Percentiles rank a stretch among this genome's conserved stretches.
phyloP scores from a whole-genome alignment of 2,888 invertebrate species.

The Amphipoea oculea region DNA sequence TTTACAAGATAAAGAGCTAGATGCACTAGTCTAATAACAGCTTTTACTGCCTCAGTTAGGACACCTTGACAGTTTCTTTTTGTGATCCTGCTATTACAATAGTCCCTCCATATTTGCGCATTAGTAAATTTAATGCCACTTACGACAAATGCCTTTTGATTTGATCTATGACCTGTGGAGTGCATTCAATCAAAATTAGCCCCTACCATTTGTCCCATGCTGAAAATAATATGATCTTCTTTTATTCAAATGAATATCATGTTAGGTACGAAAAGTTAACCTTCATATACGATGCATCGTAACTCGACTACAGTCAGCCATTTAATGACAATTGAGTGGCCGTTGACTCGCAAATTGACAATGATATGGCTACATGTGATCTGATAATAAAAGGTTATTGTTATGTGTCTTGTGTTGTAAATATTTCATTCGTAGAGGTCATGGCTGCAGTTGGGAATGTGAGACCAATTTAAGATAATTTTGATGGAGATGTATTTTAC shows the following conservation, averaged over 20 bases:
- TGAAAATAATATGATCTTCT: conserved; percentile 7
- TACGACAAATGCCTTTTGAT: background rate
- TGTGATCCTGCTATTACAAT: background rate
- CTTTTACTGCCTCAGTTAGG: background rate
- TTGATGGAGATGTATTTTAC: background rate
- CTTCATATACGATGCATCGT: conserved; percentile 34
- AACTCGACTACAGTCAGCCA: conserved; percentile 37
- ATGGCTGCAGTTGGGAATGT: conserved; percentile 16
- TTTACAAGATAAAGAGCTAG: background rate
- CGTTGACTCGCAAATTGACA: conserved; percentile 61
- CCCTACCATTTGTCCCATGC: conserved; percentile 8
- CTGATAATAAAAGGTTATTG: conserved; percentile 51
- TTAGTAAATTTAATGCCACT: background rate
- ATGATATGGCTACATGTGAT: conserved; percentile 44
- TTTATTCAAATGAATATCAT: conserved; percentile 14
- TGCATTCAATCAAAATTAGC: conserved; percentile 5
- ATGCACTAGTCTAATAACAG: background rate
- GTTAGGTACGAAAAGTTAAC: conserved; percentile 20
- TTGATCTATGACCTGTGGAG: background rate
- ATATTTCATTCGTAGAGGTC: conserved; percentile 45
- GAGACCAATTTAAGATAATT: background rate
- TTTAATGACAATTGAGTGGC: conserved; percentile 61
- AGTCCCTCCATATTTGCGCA: background rate
- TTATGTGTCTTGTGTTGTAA: conserved; percentile 21
- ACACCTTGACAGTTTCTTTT: background rate